Conservation (phyloP, 2,888 invertebrate species). For the Mesoligia furuncula region DNA sequence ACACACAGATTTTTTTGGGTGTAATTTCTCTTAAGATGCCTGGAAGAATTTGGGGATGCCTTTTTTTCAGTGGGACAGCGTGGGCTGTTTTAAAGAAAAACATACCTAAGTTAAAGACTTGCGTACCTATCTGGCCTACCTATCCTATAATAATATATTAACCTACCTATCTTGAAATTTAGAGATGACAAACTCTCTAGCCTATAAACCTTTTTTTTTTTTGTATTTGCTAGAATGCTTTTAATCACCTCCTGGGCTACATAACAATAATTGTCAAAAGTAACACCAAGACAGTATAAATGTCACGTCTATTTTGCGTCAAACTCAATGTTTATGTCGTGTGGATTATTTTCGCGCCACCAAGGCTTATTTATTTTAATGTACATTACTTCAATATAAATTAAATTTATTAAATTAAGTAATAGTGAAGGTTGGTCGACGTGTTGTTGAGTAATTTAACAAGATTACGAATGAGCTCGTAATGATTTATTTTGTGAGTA, state of each 20-base stretch:
- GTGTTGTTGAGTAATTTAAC: slow-evolving; percentile 54
- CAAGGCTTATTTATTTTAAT: slow-evolving; percentile 46
- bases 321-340: slow-evolving; percentile 16
- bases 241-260: background rate
- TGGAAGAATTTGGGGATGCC: background rate
- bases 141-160: too few species aligned
- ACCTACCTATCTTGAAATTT: background rate
- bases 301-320: slow-evolving; percentile 37
- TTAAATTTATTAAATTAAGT: slow-evolving; percentile 61
- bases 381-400: slow-evolving; percentile 53
- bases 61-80: background rate
- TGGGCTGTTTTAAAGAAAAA: background rate
- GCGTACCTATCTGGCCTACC: too few species aligned
- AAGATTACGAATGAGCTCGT: slow-evolving; percentile 48
- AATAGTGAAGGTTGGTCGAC: slow-evolving; percentile 53
- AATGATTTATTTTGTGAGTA: slow-evolving; percentile 40
- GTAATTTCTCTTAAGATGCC: background rate
- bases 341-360: slow-evolving; percentile 39
- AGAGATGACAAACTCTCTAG: background rate
- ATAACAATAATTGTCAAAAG: background rate
- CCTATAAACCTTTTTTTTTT: background rate
- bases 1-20: background rate
- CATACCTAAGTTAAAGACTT: background rate
- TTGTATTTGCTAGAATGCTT: background rate
- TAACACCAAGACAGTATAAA: background rate